Conservation (phyloP, 37 sponge, comb jelly and placozoan species). For the Beroe forskalii region DNA sequence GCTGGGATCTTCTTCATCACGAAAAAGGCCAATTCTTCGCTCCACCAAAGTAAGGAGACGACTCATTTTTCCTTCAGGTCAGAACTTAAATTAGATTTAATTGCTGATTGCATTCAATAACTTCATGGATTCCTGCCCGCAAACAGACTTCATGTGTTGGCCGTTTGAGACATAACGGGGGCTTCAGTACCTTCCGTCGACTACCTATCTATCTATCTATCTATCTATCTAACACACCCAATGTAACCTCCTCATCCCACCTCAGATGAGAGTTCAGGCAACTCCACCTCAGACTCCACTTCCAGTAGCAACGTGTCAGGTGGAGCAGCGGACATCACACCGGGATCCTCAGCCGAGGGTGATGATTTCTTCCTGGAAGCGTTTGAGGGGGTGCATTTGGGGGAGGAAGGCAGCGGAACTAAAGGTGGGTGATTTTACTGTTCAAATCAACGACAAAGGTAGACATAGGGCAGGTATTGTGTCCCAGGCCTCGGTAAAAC, state of each 20-base stretch:
- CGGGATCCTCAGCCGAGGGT: neutral
- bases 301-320: neutral
- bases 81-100: too few species aligned
- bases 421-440: neutral
- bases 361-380: conserved; percentile 36
- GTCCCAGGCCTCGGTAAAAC: too few species aligned
- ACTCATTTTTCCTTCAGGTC: conserved; percentile 53
- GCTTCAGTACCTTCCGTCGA: too few species aligned
- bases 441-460: neutral
- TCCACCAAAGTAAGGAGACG: conserved; percentile 41
- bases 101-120: too few species aligned
- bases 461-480: neutral
- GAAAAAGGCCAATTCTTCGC: conserved; percentile 7
- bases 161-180: neutral
- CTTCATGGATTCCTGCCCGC: too few species aligned
- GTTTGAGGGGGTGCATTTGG: neutral
- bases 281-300: neutral
- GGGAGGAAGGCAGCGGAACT: neutral
- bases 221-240: too few species aligned
- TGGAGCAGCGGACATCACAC: neutral
- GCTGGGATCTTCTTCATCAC: neutral
- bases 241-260: neutral
- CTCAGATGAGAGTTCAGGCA: neutral
- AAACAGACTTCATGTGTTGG: neutral
- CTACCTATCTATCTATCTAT: too few species aligned